Percentiles rank a stretch among this genome's conserved stretches.
Conservation (phyloP, 2,888 invertebrate species). For the Drosophila hamatofila region DNA sequence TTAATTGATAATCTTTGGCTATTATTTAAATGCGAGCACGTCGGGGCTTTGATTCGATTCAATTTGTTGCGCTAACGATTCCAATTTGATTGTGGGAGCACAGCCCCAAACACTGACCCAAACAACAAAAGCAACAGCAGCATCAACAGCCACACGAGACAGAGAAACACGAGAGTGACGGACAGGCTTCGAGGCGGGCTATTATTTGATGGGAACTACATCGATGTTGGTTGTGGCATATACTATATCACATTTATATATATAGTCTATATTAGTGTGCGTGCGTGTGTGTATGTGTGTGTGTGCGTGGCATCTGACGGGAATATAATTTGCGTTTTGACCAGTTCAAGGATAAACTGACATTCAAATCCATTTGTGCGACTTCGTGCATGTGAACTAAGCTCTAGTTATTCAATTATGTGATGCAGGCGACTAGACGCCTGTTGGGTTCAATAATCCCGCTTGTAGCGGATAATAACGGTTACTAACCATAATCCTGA, state of each 20-base stretch:
- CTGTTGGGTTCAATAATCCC: conserved; percentile 6
- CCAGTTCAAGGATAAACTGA: conserved; percentile 44
- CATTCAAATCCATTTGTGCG: conserved; percentile 54
- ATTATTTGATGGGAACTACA: conserved; percentile 27
- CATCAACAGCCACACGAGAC: conserved; percentile 2
- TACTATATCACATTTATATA: not conserved
- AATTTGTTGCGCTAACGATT: conserved; percentile 76
- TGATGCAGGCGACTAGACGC: not conserved
- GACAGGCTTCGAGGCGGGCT: conserved; percentile 27
- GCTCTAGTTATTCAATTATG: conserved; percentile 34
- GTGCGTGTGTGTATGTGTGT: not conserved
- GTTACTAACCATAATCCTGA: not conserved
- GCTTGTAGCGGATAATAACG: not conserved
- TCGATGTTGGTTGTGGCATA: conserved; percentile 30
- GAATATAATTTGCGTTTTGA: conserved; percentile 64
- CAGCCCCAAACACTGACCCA: conserved; percentile 33
- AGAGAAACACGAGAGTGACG: conserved; percentile 40
- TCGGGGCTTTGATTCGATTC: conserved; percentile 71
- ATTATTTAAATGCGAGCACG: conserved; percentile 74
- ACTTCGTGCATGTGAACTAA: conserved; percentile 35
- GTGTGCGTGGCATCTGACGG: conserved; percentile 47
- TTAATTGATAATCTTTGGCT: conserved; percentile 81
- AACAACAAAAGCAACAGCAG: conserved; percentile 17
- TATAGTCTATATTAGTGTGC: not conserved
- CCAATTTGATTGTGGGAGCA: conserved; percentile 60